Evolutionary conservation across 2,113 vertebrate species (phyloP).

Genomic region (Actinemys pallida): DNA sequence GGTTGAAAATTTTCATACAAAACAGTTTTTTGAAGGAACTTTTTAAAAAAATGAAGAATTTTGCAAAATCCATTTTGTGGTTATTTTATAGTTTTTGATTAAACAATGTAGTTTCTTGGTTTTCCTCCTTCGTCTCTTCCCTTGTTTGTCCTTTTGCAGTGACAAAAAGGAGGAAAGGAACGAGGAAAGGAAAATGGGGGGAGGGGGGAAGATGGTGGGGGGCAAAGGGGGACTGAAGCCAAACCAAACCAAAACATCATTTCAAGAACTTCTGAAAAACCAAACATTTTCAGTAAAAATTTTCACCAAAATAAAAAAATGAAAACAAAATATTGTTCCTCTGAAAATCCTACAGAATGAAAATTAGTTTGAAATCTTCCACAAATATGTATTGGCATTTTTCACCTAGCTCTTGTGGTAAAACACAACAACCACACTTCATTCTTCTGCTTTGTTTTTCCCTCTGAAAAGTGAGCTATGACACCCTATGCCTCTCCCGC

Average conservation of each 20-base stretch:
- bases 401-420: neutral
- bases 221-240: too few species aligned
- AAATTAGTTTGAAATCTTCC: slow-evolving; percentile 43
- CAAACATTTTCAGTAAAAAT: neutral
- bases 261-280: neutral
- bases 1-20: neutral
- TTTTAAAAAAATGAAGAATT: neutral
- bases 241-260: neutral
- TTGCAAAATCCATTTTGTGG: neutral
- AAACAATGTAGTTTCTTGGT: neutral
- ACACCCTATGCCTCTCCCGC: neutral
- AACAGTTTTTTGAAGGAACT: neutral
- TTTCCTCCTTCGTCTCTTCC: neutral
- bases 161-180: neutral
- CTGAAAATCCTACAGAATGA: neutral
- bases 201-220: neutral
- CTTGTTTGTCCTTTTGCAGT: neutral
- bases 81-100: too few species aligned
- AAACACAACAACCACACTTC: neutral
- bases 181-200: neutral
- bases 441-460: slow-evolving; percentile 31
- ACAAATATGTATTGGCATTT: slow-evolving; percentile 49
- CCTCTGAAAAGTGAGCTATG: slow-evolving; percentile 14
- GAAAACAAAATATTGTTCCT: neutral
- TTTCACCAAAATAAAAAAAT: neutral